Conservation (phyloP, 2,113 vertebrate genomes). For the Phainopepla nitens region DNA sequence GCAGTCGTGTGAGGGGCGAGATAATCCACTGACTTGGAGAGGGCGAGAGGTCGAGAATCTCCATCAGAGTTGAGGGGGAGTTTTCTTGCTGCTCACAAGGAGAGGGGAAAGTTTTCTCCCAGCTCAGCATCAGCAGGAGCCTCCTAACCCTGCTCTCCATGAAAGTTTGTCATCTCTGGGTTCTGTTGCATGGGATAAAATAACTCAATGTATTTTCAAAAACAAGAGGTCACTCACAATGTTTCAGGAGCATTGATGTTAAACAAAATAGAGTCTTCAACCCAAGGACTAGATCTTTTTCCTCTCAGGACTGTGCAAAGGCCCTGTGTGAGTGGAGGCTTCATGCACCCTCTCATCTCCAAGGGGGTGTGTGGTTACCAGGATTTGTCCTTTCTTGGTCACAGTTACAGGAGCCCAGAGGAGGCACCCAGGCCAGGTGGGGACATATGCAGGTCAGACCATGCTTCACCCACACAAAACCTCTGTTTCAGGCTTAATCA, state of each 20-base stretch:
- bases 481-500: rapidly evolving
- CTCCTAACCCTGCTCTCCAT: neutral
- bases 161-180: neutral
- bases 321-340: rapidly evolving
- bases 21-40: neutral
- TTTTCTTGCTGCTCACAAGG: neutral
- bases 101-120: neutral
- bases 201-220: neutral
- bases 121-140: neutral
- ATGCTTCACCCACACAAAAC: rapidly evolving
- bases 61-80: neutral
- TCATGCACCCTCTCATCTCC: rapidly evolving
- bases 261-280: neutral
- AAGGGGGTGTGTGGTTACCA: neutral
- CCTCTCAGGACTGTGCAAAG: neutral
- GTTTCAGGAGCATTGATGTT: neutral
- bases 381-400: neutral
- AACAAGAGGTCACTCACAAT: rapidly evolving
- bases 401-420: neutral
- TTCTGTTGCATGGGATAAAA: rapidly evolving
- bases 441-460: rapidly evolving
- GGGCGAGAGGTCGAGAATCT: neutral
- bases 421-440: rapidly evolving
- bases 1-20: neutral
- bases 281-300: neutral